These are phyloP conservation scores for Columba livia DNA, from an alignment of 2,113 vertebrate genomes.

Conservation along the genomic window DNA sequence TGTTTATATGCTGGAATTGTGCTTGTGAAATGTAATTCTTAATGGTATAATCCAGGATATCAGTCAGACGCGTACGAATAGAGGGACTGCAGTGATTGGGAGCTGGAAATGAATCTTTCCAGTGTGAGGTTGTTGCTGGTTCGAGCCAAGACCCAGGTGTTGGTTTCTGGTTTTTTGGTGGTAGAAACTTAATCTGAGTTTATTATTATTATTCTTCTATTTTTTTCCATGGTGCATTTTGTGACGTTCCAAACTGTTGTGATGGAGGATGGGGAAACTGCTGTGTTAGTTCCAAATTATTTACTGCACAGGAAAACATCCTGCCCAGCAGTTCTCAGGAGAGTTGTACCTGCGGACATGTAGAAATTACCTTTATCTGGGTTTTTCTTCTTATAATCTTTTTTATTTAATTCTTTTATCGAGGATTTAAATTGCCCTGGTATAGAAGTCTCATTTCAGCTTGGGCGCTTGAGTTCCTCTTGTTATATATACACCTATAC, in stretches of 20 bases:
- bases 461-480: neutral
- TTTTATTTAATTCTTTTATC: neutral
- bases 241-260: neutral
- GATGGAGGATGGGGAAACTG: neutral
- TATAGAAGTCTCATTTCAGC: neutral
- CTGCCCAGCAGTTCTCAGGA: neutral
- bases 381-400: neutral
- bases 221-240: neutral
- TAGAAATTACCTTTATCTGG: neutral
- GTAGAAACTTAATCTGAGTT: rapidly evolving
- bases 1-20: slow-evolving; percentile 8
- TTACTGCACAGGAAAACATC: neutral
- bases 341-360: neutral
- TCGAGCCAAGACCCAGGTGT: neutral
- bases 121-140: neutral
- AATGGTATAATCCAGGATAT: neutral
- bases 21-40: slow-evolving; percentile 38
- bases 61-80: neutral
- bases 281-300: neutral
- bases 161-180: neutral
- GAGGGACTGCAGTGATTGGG: neutral
- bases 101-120: neutral
- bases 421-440: neutral
- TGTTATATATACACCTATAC: neutral
- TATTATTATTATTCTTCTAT: neutral